A percentile compares a stretch with the other conserved stretches of the same genome.
phyloP scores from a whole-genome alignment of 2,888 invertebrate genomes.

The Trichogramma evanescens region DNA sequence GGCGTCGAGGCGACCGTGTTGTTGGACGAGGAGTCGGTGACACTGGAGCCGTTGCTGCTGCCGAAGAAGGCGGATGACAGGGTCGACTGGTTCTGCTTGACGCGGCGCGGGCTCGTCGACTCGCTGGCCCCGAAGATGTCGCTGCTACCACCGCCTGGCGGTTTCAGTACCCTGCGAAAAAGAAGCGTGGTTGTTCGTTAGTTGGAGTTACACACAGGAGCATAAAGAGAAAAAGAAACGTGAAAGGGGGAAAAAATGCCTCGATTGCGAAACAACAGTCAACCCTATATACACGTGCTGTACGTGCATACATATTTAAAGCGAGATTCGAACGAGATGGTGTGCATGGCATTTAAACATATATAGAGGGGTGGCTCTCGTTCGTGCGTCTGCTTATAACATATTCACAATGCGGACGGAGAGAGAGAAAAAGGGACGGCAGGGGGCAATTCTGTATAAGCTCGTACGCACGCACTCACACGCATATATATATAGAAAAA shows the following conservation, averaged over 20 bases:
- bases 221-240: not conserved
- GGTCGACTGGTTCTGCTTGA: conserved; percentile 36
- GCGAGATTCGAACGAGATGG: too few relatives aligned
- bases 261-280: not conserved
- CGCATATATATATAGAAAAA: not conserved
- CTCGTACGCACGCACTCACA: not conserved
- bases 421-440: too few relatives aligned
- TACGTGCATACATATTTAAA: too few relatives aligned
- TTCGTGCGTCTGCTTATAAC: too few relatives aligned
- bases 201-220: not conserved
- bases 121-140: conserved; percentile 50
- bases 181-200: conserved; percentile 10
- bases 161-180: conserved; percentile 55
- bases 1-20: conserved; percentile 35
- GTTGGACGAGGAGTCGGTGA: conserved; percentile 28
- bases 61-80: conserved; percentile 43
- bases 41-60: conserved; percentile 24
- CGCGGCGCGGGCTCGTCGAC: conserved; percentile 38
- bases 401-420: too few relatives aligned
- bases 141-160: conserved; percentile 59
- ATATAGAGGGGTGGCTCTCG: too few relatives aligned
- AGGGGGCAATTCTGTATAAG: too few relatives aligned
- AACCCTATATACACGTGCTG: too few relatives aligned
- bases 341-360: too few relatives aligned
- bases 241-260: not conserved